Base-by-base conservation (phyloP, 1,140 invertebrate species). In the Grapholita molesta region DNA sequence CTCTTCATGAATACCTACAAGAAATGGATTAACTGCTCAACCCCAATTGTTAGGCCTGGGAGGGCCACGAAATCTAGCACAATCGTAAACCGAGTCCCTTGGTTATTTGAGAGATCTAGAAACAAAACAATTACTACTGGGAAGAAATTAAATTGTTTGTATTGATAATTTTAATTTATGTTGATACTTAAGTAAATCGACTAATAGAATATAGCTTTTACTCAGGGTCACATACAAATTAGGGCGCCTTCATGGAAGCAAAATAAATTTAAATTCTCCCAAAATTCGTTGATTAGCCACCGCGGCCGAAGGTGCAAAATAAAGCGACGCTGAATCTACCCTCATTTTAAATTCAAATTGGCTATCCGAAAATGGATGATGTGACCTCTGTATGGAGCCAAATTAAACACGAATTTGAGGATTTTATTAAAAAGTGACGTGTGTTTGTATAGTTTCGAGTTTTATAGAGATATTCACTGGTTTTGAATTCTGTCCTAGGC, bases 291-390 rank as follows among this genome's bases (percentile, higher is more conserved):
- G 55, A 61, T 61, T 61, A 28, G 12, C 15, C 42, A 52, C 18
- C 55, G 55, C 12, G 24, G 15, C 53, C 55, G 25, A 61, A 61
- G 55, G 55, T 61, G 55, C 30, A 7, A 61, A 61, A 61, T 61
- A 61, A 61, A 61, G 24, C 12, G 25, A 61, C 55, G 30, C 30
- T 15, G 55, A 32, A 28, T n/a, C 55, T 61, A 61, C 55, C 55
- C 55, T 61, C 25, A 61, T 61, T 61, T 61, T 23, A 61, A 61
- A 28, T 61, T 61, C n/a, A 61, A 61, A 61, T 61, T 61, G 55
- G 12, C 11, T 12, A 61, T 61, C 55, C 55, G 12, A 18, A 61
- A 61, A 61, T 61, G 55, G 55, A 18, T 7, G n/a, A 57, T 53
- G 53, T 7, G 55, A 61, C 55, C 55, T 28, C 53, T 24, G 24